phyloP scores from a whole-genome alignment of 2,888 invertebrate genomes.

The Platycheirus rosarum region DNA sequence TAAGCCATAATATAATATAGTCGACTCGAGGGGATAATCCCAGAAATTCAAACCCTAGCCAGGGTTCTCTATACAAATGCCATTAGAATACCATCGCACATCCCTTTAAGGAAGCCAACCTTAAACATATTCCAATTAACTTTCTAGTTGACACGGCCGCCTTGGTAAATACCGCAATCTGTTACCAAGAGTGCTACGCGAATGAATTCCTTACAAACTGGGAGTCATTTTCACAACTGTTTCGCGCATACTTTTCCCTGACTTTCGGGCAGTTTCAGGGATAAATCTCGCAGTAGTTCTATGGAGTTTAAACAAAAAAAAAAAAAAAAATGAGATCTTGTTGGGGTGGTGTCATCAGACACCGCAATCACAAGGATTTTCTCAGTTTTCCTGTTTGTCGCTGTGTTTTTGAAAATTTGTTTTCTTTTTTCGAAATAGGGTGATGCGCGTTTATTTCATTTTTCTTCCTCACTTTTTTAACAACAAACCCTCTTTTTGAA shows the following conservation, averaged over 20 bases:
- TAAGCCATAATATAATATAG: constrained; percentile 1
- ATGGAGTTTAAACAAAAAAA: not conserved
- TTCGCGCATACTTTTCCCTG: constrained; percentile 30
- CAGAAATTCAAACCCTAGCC: constrained; percentile 28
- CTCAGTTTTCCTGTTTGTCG: constrained; percentile 15
- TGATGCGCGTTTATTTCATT: constrained; percentile 52
- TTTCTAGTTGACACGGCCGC: constrained; percentile 72
- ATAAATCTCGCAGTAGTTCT: constrained; percentile 13
- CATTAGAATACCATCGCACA: not conserved
- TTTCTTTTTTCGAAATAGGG: constrained; percentile 43
- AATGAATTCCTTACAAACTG: constrained; percentile 5
- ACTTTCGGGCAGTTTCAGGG: constrained; percentile 46
- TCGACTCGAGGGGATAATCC: constrained; percentile 68
- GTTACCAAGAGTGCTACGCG: constrained; percentile 49
- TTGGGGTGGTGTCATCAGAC: constrained; percentile 59
- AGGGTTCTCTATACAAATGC: not conserved
- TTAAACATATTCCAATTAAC: constrained; percentile 73
- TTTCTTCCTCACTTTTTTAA: constrained; percentile 40
- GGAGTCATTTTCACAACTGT: constrained; percentile 55
- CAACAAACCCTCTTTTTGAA: constrained; percentile 12
- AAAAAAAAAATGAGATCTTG: constrained; percentile 9
- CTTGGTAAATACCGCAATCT: constrained; percentile 73
- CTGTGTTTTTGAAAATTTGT: constrained; percentile 5
- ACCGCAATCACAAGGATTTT: constrained; percentile 71
- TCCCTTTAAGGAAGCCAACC: constrained; percentile 50